Conservation (phyloP, 30 jellyfish, hydroid and myxozoan genomes). For the Cassiopea xamachana region DNA sequence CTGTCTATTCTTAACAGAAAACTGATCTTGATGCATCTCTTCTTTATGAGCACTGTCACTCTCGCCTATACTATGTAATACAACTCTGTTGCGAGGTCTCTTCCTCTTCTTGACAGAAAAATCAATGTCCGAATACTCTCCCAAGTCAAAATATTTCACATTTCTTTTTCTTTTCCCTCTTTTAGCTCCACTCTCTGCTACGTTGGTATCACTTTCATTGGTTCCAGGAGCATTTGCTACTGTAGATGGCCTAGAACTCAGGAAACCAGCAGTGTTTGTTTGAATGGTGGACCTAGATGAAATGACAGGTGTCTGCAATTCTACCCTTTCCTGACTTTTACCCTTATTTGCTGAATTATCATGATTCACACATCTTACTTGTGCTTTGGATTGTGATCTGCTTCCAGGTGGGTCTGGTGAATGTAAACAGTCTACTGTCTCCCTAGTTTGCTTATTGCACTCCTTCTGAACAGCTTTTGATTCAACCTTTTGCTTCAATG, state of each 20-base stretch:
- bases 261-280: not conserved
- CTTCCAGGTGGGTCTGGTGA: not conserved
- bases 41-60: not conserved
- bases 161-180: not conserved
- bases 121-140: slow-evolving; percentile 1
- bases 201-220: not conserved
- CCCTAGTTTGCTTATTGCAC: not conserved
- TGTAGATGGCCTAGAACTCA: not conserved
- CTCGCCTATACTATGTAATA: not conserved
- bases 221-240: not conserved
- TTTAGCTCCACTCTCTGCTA: not conserved
- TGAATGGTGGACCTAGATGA: not conserved
- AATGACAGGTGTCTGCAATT: not conserved
- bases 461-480: not conserved
- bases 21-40: not conserved
- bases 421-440: not conserved
- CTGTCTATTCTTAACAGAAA: not conserved
- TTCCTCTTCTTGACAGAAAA: slow-evolving; percentile 1
- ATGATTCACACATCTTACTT: not conserved
- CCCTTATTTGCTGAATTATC: not conserved
- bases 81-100: not conserved
- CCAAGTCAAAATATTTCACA: not conserved
- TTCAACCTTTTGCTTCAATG: not conserved
- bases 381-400: not conserved
- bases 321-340: not conserved